A percentile compares a stretch with the other conserved stretches of the same genome.
Conservation (phyloP, 2,113 vertebrate genomes). For the Ibidorhyncha struthersii region DNA sequence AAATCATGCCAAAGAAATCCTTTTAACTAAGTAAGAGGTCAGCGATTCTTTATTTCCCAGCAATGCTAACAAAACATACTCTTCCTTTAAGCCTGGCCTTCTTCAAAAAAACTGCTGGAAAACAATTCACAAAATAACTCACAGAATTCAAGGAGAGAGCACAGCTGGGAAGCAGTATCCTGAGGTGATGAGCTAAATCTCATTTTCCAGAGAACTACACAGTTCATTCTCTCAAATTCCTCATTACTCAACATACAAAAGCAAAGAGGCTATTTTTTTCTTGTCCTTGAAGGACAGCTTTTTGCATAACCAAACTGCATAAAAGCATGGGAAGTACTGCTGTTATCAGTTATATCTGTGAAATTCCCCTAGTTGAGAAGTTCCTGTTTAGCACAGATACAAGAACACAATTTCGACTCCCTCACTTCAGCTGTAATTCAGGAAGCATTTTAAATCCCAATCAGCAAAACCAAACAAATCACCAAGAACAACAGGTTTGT, state of each 20-base stretch:
- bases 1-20: not conserved
- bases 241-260: not conserved
- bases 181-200: constrained; percentile 1
- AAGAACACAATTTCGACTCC: not conserved
- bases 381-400: not conserved
- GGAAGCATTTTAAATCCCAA: not conserved
- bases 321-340: not conserved
- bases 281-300: not conserved
- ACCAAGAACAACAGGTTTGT: not conserved
- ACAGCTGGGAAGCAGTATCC: constrained; percentile 3
- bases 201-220: constrained; percentile 6
- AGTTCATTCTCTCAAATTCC: not conserved
- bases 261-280: not conserved
- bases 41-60: not conserved
- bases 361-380: not conserved
- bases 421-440: not conserved
- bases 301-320: constrained; percentile 37
- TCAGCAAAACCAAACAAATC: not conserved
- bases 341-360: constrained; percentile 7
- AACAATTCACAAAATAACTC: not conserved
- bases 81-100: not conserved
- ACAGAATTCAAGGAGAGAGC: not conserved
- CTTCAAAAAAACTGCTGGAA: not conserved
- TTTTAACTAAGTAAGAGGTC: not conserved
- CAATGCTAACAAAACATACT: not conserved